Base-by-base conservation (phyloP, 35 echinoderm and acorn worm genomes). In the Ptychodera flava region DNA sequence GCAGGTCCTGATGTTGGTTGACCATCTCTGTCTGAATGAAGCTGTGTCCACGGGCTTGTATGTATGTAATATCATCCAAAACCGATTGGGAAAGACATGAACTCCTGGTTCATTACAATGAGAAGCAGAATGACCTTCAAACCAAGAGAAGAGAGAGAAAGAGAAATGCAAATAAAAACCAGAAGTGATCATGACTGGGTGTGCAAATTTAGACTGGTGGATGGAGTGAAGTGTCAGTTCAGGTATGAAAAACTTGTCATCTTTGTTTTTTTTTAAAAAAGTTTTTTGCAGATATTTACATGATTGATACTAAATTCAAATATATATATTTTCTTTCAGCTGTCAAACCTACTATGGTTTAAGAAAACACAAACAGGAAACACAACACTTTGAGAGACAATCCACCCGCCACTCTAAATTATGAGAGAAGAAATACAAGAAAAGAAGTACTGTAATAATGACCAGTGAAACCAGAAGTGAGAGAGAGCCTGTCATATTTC, bases 61-160 rank as follows among this genome's bases (percentile, higher is more conserved):
- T 64, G 45, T 64, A 64, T 64, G 45, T 64, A 64, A 64, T 64
- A 64, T 64, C 45, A 64, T 64, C 45, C 45, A 64, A 64, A 64
- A 64, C 45, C 22, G 45, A 64, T 64, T 6, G 45, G 45, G 45
- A 64, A 64, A 64, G 45, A 64, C 45, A 64, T 64, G 45, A 64
- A 64, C 45, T 12, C 6, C 45, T 64, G 45, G 45, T 64, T 64
- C 45, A 64, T 64, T 64, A 64, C 45, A 64, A 6, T 64, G 45
- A 64, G 45, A 64, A 22, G 45, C 45, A 64, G 22, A 64, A 64
- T 64, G 45, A 64, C 6, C 45, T 64, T 64, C 45, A 64, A 64
- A 64, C 45, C 45, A 64, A 64, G 45, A 64, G 45, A 22, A 64
- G 45, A 64, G 45, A 64, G 45, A 64, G 45, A 22, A 64, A 64